phyloP scores from a whole-genome alignment of 2,113 vertebrate species.

The Megaleporinus macrocephalus region DNA sequence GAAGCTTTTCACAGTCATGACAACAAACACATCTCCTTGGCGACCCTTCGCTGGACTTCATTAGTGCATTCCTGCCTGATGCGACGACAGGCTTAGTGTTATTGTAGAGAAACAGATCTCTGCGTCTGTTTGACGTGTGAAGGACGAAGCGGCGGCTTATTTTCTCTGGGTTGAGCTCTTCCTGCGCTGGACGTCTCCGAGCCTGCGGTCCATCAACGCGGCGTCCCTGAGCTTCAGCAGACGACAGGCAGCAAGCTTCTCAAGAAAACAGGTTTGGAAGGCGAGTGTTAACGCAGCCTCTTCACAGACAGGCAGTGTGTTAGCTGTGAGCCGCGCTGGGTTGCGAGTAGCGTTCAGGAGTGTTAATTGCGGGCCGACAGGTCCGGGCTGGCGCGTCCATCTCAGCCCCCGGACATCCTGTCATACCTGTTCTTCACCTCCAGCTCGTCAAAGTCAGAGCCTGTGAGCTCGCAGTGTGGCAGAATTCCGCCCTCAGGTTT shows the following conservation, averaged over 20 bases:
- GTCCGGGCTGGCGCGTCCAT: slow-evolving; percentile 66
- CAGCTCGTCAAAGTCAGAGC: not conserved
- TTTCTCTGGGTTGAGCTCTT: slow-evolving; percentile 31
- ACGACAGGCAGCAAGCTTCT: slow-evolving; percentile 26
- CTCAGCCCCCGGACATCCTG: slow-evolving; percentile 70
- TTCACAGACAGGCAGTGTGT: slow-evolving; percentile 38
- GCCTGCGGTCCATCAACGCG: slow-evolving; percentile 44
- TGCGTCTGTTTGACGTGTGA: not conserved
- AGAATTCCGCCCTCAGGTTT: not conserved
- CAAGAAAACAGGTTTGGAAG: slow-evolving; percentile 39
- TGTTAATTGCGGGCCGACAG: slow-evolving; percentile 72
- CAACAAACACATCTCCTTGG: not conserved
- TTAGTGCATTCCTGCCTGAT: slow-evolving; percentile 5
- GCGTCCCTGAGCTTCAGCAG: slow-evolving; percentile 22
- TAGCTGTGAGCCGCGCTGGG: slow-evolving; percentile 19
- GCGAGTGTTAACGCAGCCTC: slow-evolving; percentile 34
- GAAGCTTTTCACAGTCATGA: not conserved
- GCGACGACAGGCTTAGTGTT: slow-evolving; percentile 4
- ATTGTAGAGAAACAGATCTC: not conserved
- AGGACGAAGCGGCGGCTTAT: slow-evolving; percentile 23
- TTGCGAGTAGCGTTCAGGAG: slow-evolving; percentile 56
- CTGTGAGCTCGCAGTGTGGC: not conserved
- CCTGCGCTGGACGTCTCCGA: not conserved
- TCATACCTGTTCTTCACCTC: slow-evolving; percentile 38
- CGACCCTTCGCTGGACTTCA: not conserved